phyloP scores from a whole-genome alignment of 2,888 invertebrate species.

The Philereme transversata region DNA sequence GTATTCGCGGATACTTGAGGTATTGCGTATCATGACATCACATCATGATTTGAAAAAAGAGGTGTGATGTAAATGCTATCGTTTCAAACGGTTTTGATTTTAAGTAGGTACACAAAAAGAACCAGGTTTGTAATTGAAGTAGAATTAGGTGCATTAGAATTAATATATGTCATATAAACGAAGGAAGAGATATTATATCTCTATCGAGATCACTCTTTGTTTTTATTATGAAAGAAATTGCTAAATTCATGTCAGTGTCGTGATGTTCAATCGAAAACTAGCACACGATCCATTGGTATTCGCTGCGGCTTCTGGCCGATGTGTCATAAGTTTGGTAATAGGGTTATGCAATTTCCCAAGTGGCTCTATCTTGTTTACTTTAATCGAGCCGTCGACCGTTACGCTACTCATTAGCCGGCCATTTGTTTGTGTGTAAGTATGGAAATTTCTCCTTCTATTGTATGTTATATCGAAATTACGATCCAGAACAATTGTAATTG shows the following conservation, averaged over 20 bases:
- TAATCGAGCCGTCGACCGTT: conserved; percentile 52
- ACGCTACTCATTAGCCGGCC: conserved; percentile 43
- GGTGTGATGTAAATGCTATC: conserved; percentile 24
- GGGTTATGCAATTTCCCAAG: conserved; percentile 67
- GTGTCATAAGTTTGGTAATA: conserved; percentile 69
- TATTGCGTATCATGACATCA: conserved; percentile 41
- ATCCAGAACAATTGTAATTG: conserved; percentile 38
- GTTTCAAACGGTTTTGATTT: not conserved
- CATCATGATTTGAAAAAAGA: conserved; percentile 25
- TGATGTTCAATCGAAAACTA: conserved; percentile 54
- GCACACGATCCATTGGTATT: conserved; percentile 63
- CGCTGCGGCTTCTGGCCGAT: conserved; percentile 58
- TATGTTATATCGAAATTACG: conserved; percentile 40
- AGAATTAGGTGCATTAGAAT: not conserved
- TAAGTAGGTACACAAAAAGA: no score
- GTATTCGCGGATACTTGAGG: conserved; percentile 39
- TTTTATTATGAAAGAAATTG: conserved; percentile 70
- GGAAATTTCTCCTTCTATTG: conserved; percentile 49
- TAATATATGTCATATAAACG: conserved; percentile 6
- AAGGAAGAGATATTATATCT: no score
- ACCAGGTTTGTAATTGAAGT: conserved; percentile 2
- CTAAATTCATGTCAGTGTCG: conserved; percentile 75
- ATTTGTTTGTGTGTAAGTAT: conserved; percentile 35
- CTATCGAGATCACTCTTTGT: conserved; percentile 62
- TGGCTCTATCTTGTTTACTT: conserved; percentile 57